Evolutionary conservation across 2,888 invertebrate species (phyloP), one percentile per base, ranked within the genome.

Genomic region (Drosophila niveifrons): DNA sequence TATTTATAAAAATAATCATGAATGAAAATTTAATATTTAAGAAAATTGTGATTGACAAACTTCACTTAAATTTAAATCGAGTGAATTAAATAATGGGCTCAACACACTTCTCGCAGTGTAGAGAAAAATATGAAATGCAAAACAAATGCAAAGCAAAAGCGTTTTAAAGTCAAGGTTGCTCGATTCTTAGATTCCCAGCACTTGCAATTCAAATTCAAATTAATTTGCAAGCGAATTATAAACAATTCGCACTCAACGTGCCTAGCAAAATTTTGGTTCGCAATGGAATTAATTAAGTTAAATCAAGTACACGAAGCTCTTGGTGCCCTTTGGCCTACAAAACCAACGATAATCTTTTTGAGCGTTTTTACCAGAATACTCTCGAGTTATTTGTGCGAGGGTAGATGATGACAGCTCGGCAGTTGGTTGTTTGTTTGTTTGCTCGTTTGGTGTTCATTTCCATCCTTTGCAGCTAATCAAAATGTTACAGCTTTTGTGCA

Each of bases 401-500:
- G 13, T 13, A 15, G 8, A 15, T 7, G 4, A 13, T 13, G 39
- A 13, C 39, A 7, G 13, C n/a, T 39, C 13, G 3, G 15, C 39
- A 39, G 39, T 13, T 13, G 10, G 1, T 15, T 15, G 15, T 41
- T 15, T 39, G 39, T 4, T 10, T 39, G 13, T 39, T 8, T 36
- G 36, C 3, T 31, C 4, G 23, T 23, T 23, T 31, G 31, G 9
- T 31, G 31, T 31, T n/a, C 39, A 8, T 41, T 13, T 13, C 15
- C 15, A 41, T 41, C 13, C 39, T 41, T 15, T 41, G 39, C 39
- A 44, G 65, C 69, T 67, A 73, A 80, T 76, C 82, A 82, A 80
- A 66, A 65, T 57, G 62, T 69, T 66, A 82, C 61, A 56, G 66
- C 66, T 69, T 61, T 50, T 63, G 52, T 66, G 69, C 80, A 79